A percentile compares a stretch with the other conserved stretches of the same genome.
phyloP scores from a whole-genome alignment of 2,113 vertebrate species.

The Alligator sinensis region DNA sequence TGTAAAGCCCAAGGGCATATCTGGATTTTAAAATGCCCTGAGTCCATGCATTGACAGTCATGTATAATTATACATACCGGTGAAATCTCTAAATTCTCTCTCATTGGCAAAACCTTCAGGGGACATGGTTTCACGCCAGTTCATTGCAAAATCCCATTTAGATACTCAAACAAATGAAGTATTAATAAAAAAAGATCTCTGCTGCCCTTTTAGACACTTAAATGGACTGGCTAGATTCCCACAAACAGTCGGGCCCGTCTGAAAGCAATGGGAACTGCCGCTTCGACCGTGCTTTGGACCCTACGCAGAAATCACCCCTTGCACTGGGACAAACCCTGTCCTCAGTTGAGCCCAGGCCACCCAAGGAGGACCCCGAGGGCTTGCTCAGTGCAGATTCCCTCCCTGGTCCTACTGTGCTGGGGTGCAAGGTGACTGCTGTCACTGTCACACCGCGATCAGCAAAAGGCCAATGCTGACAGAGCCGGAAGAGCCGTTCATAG shows the following conservation, averaged over 20 bases:
- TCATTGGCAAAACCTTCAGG: background rate
- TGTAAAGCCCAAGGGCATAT: background rate
- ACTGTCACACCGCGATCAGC: background rate
- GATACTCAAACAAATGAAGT: background rate
- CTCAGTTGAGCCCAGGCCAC: no score
- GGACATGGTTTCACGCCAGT: background rate
- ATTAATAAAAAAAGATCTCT: background rate
- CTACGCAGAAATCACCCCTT: background rate
- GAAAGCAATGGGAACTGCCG: background rate
- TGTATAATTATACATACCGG: no score
- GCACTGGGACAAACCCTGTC: background rate
- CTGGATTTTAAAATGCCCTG: background rate
- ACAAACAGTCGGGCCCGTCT: background rate
- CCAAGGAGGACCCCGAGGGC: no score
- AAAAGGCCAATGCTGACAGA: background rate
- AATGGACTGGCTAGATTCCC: no score
- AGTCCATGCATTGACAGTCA: no score
- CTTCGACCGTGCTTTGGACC: background rate
- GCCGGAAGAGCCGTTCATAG: background rate
- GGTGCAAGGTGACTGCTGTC: background rate
- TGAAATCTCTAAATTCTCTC: background rate
- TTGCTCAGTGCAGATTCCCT: no score
- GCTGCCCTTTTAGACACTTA: no score
- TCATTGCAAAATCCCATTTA: rapidly evolving
- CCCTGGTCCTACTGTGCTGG: rapidly evolving